Conservation (phyloP, 2,888 invertebrate species). For the Pyrrhosoma nymphula region DNA sequence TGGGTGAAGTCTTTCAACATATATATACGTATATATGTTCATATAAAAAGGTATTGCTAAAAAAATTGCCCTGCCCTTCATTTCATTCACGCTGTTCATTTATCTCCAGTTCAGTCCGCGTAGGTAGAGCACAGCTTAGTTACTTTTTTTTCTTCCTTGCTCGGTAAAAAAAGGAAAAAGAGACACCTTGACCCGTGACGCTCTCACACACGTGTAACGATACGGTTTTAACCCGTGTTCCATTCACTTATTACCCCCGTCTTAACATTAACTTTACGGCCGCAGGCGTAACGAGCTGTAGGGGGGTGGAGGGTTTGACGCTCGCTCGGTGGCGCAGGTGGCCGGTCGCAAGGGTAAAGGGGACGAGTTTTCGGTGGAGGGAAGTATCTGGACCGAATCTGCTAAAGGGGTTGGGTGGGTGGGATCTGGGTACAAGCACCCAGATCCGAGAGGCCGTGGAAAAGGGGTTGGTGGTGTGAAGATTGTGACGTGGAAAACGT, state of each 20-base stretch:
- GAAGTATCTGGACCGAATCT: background rate
- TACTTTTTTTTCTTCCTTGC: background rate
- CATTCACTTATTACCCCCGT: slow-evolving; percentile 40
- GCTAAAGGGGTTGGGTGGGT: background rate
- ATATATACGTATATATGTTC: no score
- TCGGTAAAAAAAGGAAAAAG: background rate
- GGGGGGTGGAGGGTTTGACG: background rate
- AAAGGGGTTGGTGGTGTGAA: background rate
- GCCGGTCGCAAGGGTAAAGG: background rate
- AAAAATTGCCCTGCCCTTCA: background rate
- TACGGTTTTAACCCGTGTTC: slow-evolving; percentile 22
- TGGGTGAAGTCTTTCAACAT: background rate
- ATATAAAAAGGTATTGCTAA: background rate
- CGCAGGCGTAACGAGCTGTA: slow-evolving; percentile 33
- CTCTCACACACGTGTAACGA: background rate
- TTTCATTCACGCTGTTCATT: background rate
- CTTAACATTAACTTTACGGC: slow-evolving; percentile 43
- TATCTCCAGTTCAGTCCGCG: background rate
- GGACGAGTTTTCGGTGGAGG: background rate
- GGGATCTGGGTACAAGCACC: background rate
- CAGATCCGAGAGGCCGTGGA: background rate
- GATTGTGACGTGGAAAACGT: slow-evolving; percentile 1
- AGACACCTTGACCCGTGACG: background rate
- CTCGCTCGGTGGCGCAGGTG: background rate
- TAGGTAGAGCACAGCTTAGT: background rate